Evolutionary conservation across 2,113 vertebrate genomes (phyloP).

Genomic region (Vidua chalybeata): DNA sequence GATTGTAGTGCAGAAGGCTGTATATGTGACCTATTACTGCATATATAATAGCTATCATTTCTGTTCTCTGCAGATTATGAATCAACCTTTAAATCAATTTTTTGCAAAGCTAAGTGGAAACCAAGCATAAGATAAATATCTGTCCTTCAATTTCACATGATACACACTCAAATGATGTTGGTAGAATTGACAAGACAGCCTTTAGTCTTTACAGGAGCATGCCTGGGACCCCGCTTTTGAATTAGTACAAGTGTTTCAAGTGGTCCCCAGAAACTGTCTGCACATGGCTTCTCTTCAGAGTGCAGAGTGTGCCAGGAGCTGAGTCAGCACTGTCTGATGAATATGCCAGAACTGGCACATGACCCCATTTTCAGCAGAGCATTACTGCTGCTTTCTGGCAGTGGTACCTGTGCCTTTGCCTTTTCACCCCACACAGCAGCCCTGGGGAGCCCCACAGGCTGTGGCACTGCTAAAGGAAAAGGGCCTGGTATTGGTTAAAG

Average conservation of each 20-base stretch:
- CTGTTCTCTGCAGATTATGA: neutral
- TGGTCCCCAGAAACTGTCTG: neutral
- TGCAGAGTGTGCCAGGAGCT: neutral
- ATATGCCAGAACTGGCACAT: rapidly evolving
- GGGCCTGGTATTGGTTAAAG: neutral
- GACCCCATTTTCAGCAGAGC: neutral
- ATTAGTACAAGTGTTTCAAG: neutral
- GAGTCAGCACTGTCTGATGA: neutral
- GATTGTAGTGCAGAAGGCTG: neutral
- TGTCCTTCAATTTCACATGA: neutral
- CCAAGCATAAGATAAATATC: neutral
- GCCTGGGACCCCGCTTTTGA: neutral
- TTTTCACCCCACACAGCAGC: neutral
- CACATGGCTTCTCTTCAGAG: neutral
- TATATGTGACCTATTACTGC: slow-evolving; percentile 6
- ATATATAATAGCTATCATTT: neutral
- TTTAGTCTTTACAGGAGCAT: neutral
- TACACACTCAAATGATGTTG: neutral
- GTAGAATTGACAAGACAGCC: neutral
- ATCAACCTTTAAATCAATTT: slow-evolving; percentile 29
- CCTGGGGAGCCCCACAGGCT: neutral
- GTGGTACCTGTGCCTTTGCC: neutral
- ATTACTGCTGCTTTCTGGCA: neutral
- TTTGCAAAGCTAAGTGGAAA: slow-evolving; percentile 19
- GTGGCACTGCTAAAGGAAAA: neutral